A percentile compares a stretch with the other conserved stretches of the same genome.
Evolutionary conservation across 2,797 vertebrate species (phyloP).

Genomic region (Falco cherrug): DNA sequence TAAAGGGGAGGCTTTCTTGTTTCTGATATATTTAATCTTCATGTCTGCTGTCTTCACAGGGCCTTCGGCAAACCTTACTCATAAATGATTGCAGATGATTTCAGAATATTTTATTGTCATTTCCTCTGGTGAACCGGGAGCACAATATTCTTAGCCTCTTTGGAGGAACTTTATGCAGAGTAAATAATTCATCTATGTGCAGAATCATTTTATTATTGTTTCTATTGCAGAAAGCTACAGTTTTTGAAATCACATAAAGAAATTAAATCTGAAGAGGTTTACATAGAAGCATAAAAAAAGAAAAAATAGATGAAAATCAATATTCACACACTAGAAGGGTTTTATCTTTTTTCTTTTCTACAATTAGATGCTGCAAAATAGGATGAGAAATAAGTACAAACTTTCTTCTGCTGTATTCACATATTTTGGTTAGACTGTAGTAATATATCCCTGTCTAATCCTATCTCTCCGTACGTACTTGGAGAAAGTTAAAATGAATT

Average conservation of each 20-base stretch:
- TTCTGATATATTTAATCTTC: constrained; percentile 8
- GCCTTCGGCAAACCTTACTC: background rate
- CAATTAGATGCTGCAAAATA: background rate
- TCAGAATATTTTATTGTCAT: background rate
- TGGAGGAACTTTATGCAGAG: background rate
- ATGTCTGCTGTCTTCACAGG: background rate
- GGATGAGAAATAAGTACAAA: background rate
- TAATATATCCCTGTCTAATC: background rate
- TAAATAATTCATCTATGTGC: background rate
- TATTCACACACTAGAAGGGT: background rate
- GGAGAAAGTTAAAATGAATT: background rate
- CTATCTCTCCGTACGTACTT: too few species aligned
- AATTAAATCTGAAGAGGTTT: background rate
- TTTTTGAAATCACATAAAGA: background rate
- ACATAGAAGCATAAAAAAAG: background rate
- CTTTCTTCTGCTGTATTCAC: background rate
- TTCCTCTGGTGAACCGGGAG: background rate
- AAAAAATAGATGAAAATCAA: background rate
- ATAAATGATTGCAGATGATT: constrained; percentile 1
- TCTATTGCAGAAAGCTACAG: background rate
- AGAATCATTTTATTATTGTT: background rate
- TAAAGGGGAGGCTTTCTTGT: background rate
- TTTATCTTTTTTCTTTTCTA: background rate
- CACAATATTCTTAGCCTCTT: background rate
- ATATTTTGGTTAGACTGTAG: background rate